These are phyloP conservation scores for Drosophila varians DNA, from an alignment of 1,140 invertebrate genomes.

Conservation along the genomic window DNA sequence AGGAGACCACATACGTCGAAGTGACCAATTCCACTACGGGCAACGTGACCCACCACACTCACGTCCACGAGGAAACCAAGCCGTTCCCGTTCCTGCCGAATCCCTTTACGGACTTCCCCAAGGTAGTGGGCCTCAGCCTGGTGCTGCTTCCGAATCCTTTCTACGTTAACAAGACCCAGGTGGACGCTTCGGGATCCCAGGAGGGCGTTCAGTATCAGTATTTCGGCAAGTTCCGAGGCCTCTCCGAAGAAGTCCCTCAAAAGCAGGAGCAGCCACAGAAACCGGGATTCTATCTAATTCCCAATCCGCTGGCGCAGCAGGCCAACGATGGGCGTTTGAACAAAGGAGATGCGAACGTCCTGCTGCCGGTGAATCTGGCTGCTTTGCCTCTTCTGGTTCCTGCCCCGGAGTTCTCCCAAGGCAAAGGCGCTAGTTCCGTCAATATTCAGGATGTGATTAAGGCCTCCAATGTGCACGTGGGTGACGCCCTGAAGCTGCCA, in stretches of 20 bases:
- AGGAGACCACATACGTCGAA: slow-evolving; percentile 4
- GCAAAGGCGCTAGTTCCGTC: background rate
- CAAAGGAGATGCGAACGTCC: slow-evolving; percentile 14
- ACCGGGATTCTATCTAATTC: slow-evolving; percentile 31
- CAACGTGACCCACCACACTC: slow-evolving; percentile 17
- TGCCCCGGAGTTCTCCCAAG: background rate
- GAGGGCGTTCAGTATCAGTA: background rate
- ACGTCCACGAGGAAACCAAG: slow-evolving; percentile 18
- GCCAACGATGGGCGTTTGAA: background rate
- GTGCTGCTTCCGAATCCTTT: slow-evolving; percentile 43
- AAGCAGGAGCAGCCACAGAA: slow-evolving; percentile 14
- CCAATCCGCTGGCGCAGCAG: slow-evolving; percentile 27
- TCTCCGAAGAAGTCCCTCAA: slow-evolving; percentile 10
- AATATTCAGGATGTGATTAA: slow-evolving; percentile 33
- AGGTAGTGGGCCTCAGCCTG: slow-evolving; percentile 40
- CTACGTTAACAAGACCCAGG: slow-evolving; percentile 18
- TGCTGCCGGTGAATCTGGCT: slow-evolving; percentile 39
- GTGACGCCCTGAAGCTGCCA: slow-evolving; percentile 17
- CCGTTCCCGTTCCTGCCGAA: slow-evolving; percentile 57
- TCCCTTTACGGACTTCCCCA: slow-evolving; percentile 47
- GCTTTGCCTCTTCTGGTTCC: slow-evolving; percentile 34
- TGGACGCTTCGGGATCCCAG: background rate
- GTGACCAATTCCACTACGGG: background rate
- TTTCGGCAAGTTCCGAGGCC: slow-evolving; percentile 20
- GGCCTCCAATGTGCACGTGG: slow-evolving; percentile 28